Evolutionary conservation across 2,888 invertebrate genomes (phyloP).

Genomic region (Lasioglossum oenotherae): DNA sequence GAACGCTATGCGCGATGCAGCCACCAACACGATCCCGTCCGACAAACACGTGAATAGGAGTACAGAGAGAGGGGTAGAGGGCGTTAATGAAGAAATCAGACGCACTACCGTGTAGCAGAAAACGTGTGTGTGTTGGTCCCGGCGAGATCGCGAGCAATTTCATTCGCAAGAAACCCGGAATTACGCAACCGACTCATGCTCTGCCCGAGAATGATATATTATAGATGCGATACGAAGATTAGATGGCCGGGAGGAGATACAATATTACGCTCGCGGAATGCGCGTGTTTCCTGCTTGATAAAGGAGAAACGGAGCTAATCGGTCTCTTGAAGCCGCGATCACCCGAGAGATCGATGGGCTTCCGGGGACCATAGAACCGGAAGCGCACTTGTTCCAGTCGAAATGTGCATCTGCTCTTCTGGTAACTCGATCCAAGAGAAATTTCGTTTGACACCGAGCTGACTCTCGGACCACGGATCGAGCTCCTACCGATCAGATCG

Average conservation of each 20-base stretch:
- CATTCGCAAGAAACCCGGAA: constrained; percentile 59
- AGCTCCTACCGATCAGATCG: constrained; percentile 33
- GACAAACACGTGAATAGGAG: constrained; percentile 1
- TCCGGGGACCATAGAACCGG: constrained; percentile 48
- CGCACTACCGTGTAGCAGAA: constrained; percentile 15
- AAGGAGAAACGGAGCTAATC: constrained; percentile 48
- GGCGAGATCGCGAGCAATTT: constrained; percentile 53
- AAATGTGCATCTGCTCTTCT: constrained; percentile 48
- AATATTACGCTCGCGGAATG: constrained; percentile 52
- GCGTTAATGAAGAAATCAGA: constrained; percentile 55
- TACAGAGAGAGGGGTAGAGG: neutral
- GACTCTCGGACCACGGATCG: constrained; percentile 1
- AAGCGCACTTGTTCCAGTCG: constrained; percentile 45
- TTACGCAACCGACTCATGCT: constrained; percentile 60
- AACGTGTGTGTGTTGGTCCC: constrained; percentile 31
- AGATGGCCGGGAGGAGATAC: constrained; percentile 53
- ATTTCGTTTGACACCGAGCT: constrained; percentile 41
- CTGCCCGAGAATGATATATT: constrained; percentile 62
- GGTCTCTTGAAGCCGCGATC: neutral
- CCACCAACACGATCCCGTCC: neutral
- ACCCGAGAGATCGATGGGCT: constrained; percentile 27
- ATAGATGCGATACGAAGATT: constrained; percentile 56
- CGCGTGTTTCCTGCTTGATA: constrained; percentile 53
- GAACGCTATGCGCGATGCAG: neutral
- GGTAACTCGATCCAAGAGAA: constrained; percentile 38